Evolutionary conservation across 2,113 vertebrate genomes (phyloP), one percentile per base, ranked within the genome.

Genomic region (Charina bottae): DNA sequence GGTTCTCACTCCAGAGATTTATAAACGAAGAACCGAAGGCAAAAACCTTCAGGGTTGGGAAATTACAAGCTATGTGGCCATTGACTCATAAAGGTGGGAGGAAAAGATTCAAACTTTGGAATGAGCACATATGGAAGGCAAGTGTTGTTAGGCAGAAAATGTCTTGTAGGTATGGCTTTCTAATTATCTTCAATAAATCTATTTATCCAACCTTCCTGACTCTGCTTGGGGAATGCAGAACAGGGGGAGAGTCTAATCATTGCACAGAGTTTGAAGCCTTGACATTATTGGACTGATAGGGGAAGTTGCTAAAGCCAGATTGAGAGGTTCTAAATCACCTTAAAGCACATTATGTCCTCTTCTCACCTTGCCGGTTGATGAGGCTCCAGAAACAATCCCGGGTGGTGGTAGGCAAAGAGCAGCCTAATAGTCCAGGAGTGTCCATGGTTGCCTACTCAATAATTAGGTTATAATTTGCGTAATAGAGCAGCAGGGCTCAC

Each of bases 401-500:
- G 85, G 23, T 46, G 17, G 24, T 88, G 17, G 3, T 68, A 49
- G 54, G 72, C 53, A 87, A 91, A 87, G 62, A 64, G 64, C 68
- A 91, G 26, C 21, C 46, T 28, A 85, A 62, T n/a, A 53, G 28
- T 33, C 90, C 90, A 56, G 12, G 12, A 87, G 49, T 72, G 59
- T 72, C 53, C 85, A 72, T 91, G 68, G 83, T 86, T 91, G 12
- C 49, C 53, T 37, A 72, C 72, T 55, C 85, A 56, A 87, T 87
- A 91, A 87, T 24, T 55, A 72, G 62, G 53, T 56, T 26, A 46
- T 72, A 49, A 26, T 72, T 78, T 87, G 60, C n/a, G 13, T 87
- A 72, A 55, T 37, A 87, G n/a, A 91, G 49, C 42, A 87, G 53
- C 53, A 56, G 68, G 46, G 86, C 26, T 91, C 90, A 91, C 53